phyloP scores from a whole-genome alignment of 2,113 vertebrate genomes.

The Periophthalmus modestus region DNA sequence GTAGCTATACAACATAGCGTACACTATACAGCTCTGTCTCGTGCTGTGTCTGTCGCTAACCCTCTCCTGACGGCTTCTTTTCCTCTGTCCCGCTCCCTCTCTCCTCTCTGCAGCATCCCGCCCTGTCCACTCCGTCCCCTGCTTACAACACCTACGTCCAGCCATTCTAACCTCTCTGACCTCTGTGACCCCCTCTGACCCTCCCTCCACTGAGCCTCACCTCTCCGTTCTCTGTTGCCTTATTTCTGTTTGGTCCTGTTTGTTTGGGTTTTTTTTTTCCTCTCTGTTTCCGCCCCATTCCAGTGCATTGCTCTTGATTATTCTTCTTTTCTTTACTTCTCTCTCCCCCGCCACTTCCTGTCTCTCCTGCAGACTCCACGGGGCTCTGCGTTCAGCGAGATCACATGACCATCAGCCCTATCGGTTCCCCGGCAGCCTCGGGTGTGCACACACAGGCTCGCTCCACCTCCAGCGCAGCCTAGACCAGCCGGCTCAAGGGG shows the following conservation, averaged over 20 bases:
- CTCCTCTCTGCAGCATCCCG: constrained; percentile 65
- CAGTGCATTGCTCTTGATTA: constrained; percentile 60
- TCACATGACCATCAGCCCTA: constrained; percentile 85
- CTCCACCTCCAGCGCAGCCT: constrained; percentile 83
- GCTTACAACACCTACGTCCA: constrained; percentile 71
- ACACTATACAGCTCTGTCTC: constrained; percentile 23
- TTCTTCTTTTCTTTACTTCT: constrained; percentile 65
- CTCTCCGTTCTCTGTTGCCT: constrained; percentile 41
- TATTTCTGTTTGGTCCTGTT: constrained; percentile 39
- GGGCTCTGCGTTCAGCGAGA: constrained; percentile 80
- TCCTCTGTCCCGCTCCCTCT: constrained; percentile 60
- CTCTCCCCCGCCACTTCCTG: constrained; percentile 40
- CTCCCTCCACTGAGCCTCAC: constrained; percentile 13
- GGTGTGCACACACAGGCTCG: constrained; percentile 81
- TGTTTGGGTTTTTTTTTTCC: background rate
- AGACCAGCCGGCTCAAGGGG: constrained; percentile 69
- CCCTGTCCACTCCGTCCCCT: constrained; percentile 59
- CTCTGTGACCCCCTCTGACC: background rate
- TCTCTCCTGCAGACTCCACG: constrained; percentile 77
- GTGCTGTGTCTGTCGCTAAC: constrained; percentile 63
- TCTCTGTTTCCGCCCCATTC: constrained; percentile 21
- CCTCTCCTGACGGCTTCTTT: constrained; percentile 64
- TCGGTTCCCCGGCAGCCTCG: constrained; percentile 80
- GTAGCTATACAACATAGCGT: background rate
- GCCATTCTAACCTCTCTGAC: constrained; percentile 61